These are phyloP conservation scores for Eupsittula cactorum DNA, from an alignment of 2,113 vertebrate genomes.

Conservation along the genomic window DNA sequence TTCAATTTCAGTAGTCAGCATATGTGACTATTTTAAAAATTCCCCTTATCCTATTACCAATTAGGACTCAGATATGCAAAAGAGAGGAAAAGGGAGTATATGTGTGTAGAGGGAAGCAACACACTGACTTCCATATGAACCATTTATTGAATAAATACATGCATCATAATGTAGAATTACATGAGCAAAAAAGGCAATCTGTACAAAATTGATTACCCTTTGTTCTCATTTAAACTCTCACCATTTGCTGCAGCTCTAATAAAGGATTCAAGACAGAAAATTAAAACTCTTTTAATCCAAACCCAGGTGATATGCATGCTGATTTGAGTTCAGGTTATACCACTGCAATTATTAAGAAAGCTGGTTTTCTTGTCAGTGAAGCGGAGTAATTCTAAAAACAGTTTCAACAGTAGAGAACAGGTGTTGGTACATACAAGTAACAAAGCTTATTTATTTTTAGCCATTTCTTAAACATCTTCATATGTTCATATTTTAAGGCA, in stretches of 20 bases:
- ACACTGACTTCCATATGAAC: conserved; percentile 31
- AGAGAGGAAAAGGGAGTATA: background rate
- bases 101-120: background rate
- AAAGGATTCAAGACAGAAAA: conserved; percentile 6
- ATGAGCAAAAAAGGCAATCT: conserved; percentile 69
- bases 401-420: conserved; percentile 32
- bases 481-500: conserved; percentile 82
- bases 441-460: conserved; percentile 49
- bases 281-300: conserved; percentile 32
- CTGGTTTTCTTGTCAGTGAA: conserved; percentile 43
- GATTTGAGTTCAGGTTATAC: conserved; percentile 21
- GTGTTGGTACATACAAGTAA: conserved; percentile 14
- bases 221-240: conserved; percentile 40
- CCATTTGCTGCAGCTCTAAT: conserved; percentile 49
- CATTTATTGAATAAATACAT: conserved; percentile 82
- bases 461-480: conserved; percentile 43
- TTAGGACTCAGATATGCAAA: background rate
- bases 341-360: conserved; percentile 13
- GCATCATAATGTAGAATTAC: conserved; percentile 70
- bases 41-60: background rate
- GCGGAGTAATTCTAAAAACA: conserved; percentile 28
- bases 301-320: conserved; percentile 2
- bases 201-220: conserved; percentile 54
- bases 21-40: background rate
- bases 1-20: background rate